Percentiles rank a stretch among this genome's conserved stretches.
Evolutionary conservation across 2,797 vertebrate species (phyloP).

Genomic region (Hypotaenidia philippensis): DNA sequence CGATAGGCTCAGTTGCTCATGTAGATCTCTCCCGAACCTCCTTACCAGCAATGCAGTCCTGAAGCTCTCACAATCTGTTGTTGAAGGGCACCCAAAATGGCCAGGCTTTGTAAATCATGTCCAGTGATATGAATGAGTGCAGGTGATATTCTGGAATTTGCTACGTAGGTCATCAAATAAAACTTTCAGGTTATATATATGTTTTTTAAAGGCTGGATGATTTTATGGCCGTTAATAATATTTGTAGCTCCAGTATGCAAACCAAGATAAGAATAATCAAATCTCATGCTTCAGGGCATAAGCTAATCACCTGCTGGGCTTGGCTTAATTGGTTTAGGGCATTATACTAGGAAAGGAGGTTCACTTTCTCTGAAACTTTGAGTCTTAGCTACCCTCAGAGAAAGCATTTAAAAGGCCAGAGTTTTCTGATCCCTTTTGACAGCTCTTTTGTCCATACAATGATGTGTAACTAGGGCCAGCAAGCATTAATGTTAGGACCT

Average conservation of each 20-base stretch:
- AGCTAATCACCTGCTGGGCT: conserved; percentile 64
- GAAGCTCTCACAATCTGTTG: background rate
- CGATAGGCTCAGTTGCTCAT: background rate
- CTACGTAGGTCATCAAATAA: background rate
- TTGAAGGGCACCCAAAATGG: background rate
- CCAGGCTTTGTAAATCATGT: background rate
- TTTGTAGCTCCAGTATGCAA: conserved; percentile 34
- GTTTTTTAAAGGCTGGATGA: background rate
- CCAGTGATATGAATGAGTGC: background rate
- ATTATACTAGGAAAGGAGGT: conserved; percentile 11
- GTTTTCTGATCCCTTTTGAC: conserved; percentile 27
- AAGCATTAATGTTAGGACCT: background rate
- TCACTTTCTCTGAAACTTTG: conserved; percentile 28
- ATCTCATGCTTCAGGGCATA: conserved; percentile 67
- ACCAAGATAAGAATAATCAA: conserved; percentile 65
- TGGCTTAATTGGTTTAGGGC: conserved; percentile 53
- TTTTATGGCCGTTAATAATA: conserved; percentile 33
- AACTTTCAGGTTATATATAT: background rate
- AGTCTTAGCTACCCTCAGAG: background rate
- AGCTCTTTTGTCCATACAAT: background rate
- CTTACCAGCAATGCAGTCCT: background rate
- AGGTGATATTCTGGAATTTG: background rate
- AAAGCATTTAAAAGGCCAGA: conserved; percentile 14
- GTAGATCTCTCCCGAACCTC: background rate
- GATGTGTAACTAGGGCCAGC: background rate